Evolutionary conservation across 2,113 vertebrate species (phyloP), one percentile per base, ranked within the genome.

Genomic region (Cairina moschata): DNA sequence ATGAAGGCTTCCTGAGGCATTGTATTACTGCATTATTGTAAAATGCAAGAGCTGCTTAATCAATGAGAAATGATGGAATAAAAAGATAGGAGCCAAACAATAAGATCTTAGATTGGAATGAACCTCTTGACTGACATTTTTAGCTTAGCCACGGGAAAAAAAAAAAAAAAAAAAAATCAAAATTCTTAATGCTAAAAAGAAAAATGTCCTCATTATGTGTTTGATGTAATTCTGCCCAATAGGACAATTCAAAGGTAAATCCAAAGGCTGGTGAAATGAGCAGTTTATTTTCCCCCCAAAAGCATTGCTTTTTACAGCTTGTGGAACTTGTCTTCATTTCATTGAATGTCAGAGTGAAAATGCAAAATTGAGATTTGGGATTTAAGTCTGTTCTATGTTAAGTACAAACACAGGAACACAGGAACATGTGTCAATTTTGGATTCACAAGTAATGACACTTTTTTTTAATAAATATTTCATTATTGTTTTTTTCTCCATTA

Each of bases 41-140:
- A 95, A 93, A 83, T 44, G 38, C 69, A 80, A 72, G 56, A 76
- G 52, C 58, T 67, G 23, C 90, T 95, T 97, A 87, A 97, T 97
- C 96, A 90, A 86, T 95, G 84, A 78, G 52, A 94, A 97, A 92
- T 13, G 52, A 85, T 83, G 67, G 62, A 86, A 32, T 80, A 44
- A 88, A 93, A 93, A 91, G 81, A 65, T 42, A 59, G 58, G 68
- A 95, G 84, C 76, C 88, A 95, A 92, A 93, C 83, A 97, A 95
- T 93, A 93, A 81, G 46, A 83, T 77, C 83, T 94, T 76, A 87
- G 93, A 96, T 95, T 84, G 87, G 67, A 91, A 94, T 78, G 13
- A 86, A 62, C 87, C 91, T 92, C 42, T 96, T 94, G 81, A 98
- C 69, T 13, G 5, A 58, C 25, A 65, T 89, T 94, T 95, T 74